Evolutionary conservation across 2,888 invertebrate genomes (phyloP).

Genomic region (Invenusta paracnida): DNA sequence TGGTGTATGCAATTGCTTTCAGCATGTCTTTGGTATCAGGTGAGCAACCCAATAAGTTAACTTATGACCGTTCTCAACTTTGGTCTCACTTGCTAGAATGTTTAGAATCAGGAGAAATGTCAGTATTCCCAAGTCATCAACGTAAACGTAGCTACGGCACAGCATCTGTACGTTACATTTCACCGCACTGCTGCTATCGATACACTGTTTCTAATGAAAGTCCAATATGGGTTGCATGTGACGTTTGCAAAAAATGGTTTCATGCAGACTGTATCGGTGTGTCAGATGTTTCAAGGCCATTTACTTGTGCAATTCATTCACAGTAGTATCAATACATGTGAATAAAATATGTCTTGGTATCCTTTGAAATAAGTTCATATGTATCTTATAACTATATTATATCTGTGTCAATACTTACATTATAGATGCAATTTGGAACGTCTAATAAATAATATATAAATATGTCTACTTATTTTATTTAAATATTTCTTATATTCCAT

Average conservation of each 20-base stretch:
- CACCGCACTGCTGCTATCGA: not conserved
- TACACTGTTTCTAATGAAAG: not conserved
- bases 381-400: too few species aligned
- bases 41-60: not conserved
- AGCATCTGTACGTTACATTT: not conserved
- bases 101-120: not conserved
- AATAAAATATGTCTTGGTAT: too few species aligned
- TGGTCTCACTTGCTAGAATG: not conserved
- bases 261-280: not conserved
- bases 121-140: not conserved
- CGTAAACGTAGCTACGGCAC: not conserved
- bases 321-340: not conserved
- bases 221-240: not conserved
- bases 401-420: too few species aligned
- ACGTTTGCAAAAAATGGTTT: not conserved
- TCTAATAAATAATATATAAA: too few species aligned
- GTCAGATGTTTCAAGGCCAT: not conserved
- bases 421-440: too few species aligned
- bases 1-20: not conserved
- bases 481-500: too few species aligned
- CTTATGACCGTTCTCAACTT: not conserved
- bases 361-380: too few species aligned
- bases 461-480: not conserved
- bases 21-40: not conserved
- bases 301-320: not conserved